A percentile compares a stretch with the other conserved stretches of the same genome.
phyloP scores from a whole-genome alignment of 1,140 invertebrate genomes.

The Aricia agestis region DNA sequence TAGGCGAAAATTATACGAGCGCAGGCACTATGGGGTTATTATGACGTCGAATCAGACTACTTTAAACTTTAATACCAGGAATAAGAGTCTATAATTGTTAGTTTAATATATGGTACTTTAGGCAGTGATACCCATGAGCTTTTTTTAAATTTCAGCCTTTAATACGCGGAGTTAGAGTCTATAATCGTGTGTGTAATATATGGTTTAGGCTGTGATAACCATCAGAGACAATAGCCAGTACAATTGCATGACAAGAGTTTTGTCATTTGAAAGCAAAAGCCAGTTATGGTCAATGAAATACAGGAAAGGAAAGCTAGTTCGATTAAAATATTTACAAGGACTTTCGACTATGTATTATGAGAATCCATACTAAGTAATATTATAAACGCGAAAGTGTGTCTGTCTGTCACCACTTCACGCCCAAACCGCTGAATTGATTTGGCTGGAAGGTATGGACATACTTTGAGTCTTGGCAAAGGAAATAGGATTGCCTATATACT shows the following conservation, averaged over 20 bases:
- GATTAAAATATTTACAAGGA: constrained; percentile 4
- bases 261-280: constrained; percentile 25
- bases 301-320: not conserved
- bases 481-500: no score
- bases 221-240: constrained; percentile 20
- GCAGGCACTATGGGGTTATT: constrained; percentile 27
- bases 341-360: not conserved
- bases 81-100: constrained; percentile 3
- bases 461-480: no score
- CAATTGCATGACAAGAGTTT: constrained; percentile 23
- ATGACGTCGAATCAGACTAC: not conserved
- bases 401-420: no score
- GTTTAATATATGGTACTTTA: constrained; percentile 10
- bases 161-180: not conserved
- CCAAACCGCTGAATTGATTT: no score
- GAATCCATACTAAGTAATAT: not conserved
- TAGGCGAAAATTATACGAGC: constrained; percentile 36
- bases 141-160: not conserved
- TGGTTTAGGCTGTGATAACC: constrained; percentile 14
- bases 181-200: constrained; percentile 12
- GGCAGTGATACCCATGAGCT: constrained; percentile 15
- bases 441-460: no score
- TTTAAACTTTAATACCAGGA: not conserved
- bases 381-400: no score
- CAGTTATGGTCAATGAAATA: constrained; percentile 16